These are phyloP conservation scores for Melanotaenia nigrans DNA, from an alignment of 2,797 vertebrate genomes.

Conservation along the genomic window DNA sequence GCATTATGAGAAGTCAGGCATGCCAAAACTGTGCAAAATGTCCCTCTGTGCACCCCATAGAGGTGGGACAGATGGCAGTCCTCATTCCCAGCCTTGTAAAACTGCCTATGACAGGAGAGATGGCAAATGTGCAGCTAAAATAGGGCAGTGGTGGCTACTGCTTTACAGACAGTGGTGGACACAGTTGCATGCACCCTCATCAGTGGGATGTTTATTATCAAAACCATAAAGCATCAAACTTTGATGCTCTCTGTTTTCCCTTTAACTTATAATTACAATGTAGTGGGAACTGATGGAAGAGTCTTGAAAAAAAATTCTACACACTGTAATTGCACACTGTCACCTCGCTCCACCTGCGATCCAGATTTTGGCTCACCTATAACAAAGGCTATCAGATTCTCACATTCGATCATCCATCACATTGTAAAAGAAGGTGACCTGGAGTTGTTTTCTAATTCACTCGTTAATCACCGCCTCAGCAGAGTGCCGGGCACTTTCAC, in stretches of 20 bases:
- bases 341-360: conserved; percentile 19
- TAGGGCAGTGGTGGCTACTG: conserved; percentile 58
- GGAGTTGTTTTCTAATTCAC: conserved; percentile 74
- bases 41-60: conserved; percentile 76
- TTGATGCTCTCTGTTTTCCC: conserved; percentile 14
- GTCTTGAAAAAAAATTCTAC: conserved; percentile 12
- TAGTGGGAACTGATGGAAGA: conserved; percentile 23
- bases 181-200: conserved; percentile 54
- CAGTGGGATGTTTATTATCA: conserved; percentile 38
- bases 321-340: neutral
- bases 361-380: conserved; percentile 26
- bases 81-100: conserved; percentile 77
- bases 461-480: conserved; percentile 74
- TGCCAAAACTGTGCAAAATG: conserved; percentile 80
- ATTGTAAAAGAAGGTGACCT: conserved; percentile 76
- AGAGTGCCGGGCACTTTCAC: conserved; percentile 62
- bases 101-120: conserved; percentile 75
- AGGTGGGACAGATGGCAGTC: conserved; percentile 83
- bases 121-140: conserved; percentile 63
- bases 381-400: conserved; percentile 58
- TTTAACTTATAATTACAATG: conserved; percentile 46
- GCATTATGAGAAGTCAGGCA: conserved; percentile 79
- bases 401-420: conserved; percentile 67
- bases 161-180: conserved; percentile 63
- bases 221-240: conserved; percentile 19